Evolutionary conservation across 1,140 invertebrate species (phyloP), one percentile per base, ranked within the genome.

Genomic region (Archegozetes longisetosus): DNA sequence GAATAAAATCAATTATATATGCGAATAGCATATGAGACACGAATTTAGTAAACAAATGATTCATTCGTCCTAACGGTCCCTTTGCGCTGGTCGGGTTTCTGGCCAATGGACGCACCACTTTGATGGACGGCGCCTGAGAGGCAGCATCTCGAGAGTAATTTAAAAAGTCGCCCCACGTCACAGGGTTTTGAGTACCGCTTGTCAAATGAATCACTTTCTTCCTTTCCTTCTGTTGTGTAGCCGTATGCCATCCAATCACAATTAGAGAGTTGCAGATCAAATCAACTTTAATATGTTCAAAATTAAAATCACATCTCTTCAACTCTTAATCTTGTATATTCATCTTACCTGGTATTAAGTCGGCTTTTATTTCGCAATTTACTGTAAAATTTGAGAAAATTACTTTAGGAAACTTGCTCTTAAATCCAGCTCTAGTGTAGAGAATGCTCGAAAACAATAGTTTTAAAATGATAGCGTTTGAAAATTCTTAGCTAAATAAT

Each of bases 251-350:
- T 1, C 83, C 87, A 46, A 84, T 81, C 1, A 82, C 81, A 27
- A 95, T 77, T 23, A 95, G 77, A 65, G 80, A 74, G 70, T 94
- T 95, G 3, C 90, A 82, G 2, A 92, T 88, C 58, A 89, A 77
- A 72, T 96, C 91, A 2, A 96, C 86, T 12, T 92, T 92, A 65
- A 96, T 89, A 63, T 94, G 88, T 72, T 96, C 92, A 47, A 86
- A 86, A 64, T 89, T 78, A 13, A 87, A 75, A 28, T 82, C 70
- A 53, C 76, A 77, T 58, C 79, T 80, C 53, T 47, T 46, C 48
- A 48, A 13, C 1, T 2, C 12, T n/a, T n/a, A n/a, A n/a, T n/a
- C n/a, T n/a, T n/a, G n/a, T n/a, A n/a, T n/a, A n/a, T n/a, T n/a
- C n/a, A n/a, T 9, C 6, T 40, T 40, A 40, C 32, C 32, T 9